Base-by-base conservation (phyloP, 2,797 vertebrate genomes). In the Rhincodon typus region DNA sequence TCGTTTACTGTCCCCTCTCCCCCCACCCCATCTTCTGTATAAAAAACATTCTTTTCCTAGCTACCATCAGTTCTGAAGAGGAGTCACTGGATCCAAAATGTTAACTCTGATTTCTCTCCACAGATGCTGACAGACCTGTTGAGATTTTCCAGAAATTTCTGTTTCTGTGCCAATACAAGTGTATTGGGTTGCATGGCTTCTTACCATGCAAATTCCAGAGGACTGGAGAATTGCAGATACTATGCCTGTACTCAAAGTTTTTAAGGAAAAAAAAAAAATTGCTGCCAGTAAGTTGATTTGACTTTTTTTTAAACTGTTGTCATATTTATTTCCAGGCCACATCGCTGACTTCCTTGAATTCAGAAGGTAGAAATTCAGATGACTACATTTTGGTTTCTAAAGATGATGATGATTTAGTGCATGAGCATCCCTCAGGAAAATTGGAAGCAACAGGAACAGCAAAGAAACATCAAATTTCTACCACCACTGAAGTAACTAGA, bases 311-410 rank as follows among this genome's bases (percentile, higher is more conserved):
- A 30, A 95, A 53, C 25, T 74, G 2, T 50, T 95, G 96, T 96
- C 95, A 25, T 95, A 34, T 91, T 90, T 95, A 57, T 90, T n/a
- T 86, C 23, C 91, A 98, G 98, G 96, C 96, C 95, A 66, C 95
- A 0, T 95, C 96, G 94, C 97, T 97, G 50, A 82, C 96, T 0
- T 97, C 97, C 1, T 96, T 96, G 42, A 97, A 96, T 70, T 96
- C 96, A 0, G 98, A 98, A 69, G 97, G 97, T 93, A 98, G 97
- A 96, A 98, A 97, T 96, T 97, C 98, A 96, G 98, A 99, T 2
- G 99, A 99, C 97, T 99, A 99, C 96, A 99, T 99, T 97, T 97
- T 99, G 53, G 97, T 99, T 95, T 98, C 98, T 70, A 98, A 98
- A 97, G 98, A 99, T 0, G 98, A 96, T 0, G 98, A 98, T 21